These are phyloP conservation scores for Luidia sarsii DNA, from an alignment of 53 echinoderm and acorn worm species.

Conservation along the genomic window DNA sequence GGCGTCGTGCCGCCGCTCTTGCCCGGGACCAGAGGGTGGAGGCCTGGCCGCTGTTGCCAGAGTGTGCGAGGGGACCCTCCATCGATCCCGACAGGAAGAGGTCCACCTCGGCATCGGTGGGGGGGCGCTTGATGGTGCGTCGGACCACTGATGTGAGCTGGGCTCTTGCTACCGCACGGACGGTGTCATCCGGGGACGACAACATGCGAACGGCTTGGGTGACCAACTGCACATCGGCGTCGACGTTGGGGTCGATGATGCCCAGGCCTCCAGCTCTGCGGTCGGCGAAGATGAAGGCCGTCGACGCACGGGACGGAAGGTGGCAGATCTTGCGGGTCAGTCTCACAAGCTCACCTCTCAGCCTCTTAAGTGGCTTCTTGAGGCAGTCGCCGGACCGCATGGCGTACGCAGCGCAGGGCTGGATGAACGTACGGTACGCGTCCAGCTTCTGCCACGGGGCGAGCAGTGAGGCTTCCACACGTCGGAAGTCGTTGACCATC, in stretches of 20 bases:
- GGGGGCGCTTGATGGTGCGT: neutral
- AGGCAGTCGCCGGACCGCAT: constrained; percentile 11
- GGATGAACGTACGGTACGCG: constrained; percentile 13
- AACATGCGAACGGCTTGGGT: constrained; percentile 25
- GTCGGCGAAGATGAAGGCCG: constrained; percentile 9
- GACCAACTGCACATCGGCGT: constrained; percentile 24
- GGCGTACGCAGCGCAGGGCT: neutral
- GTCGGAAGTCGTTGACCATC: constrained; percentile 4
- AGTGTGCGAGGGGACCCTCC: neutral
- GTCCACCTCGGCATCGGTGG: neutral
- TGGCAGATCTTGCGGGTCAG: constrained; percentile 4
- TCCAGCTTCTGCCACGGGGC: constrained; percentile 49
- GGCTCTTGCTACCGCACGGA: neutral
- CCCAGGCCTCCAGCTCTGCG: constrained; percentile 19
- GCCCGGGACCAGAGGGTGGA: constrained; percentile 13
- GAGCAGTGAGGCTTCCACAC: constrained; percentile 19
- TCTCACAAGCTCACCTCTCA: constrained; percentile 6
- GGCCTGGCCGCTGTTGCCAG: constrained; percentile 6
- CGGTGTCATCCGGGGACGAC: constrained; percentile 26
- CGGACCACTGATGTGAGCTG: constrained; percentile 13
- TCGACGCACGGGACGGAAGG: constrained; percentile 3
- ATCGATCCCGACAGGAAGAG: neutral
- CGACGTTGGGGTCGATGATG: constrained; percentile 8
- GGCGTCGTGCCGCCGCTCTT: constrained; percentile 8
- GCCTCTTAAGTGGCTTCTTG: neutral